Conservation (phyloP, 2,888 invertebrate species). For the Atethmia centrago region DNA sequence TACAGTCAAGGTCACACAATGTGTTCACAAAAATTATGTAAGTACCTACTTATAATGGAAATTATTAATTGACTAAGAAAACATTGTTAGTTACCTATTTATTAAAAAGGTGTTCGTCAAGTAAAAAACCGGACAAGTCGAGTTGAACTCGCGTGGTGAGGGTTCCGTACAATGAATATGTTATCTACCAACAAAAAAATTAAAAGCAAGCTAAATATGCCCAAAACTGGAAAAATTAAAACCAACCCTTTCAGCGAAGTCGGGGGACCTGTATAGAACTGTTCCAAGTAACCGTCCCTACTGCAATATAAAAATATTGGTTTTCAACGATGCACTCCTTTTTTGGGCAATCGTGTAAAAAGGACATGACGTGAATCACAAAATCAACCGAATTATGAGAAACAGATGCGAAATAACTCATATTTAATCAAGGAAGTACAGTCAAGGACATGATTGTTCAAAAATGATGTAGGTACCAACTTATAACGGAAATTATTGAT, state of each 20-base stretch:
- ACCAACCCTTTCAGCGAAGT: too few species aligned
- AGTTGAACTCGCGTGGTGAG: too few species aligned
- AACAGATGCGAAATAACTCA: neutral
- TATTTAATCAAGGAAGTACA: neutral
- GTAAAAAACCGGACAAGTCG: conserved; percentile 38
- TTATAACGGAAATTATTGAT: neutral
- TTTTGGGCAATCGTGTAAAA: too few species aligned
- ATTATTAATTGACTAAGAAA: conserved; percentile 17
- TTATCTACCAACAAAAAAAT: too few species aligned
- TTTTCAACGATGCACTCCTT: too few species aligned
- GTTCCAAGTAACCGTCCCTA: too few species aligned
- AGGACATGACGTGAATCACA: too few species aligned
- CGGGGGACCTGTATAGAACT: too few species aligned
- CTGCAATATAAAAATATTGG: too few species aligned
- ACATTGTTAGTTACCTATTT: neutral
- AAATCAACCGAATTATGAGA: neutral
- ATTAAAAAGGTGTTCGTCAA: neutral
- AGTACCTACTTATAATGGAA: neutral
- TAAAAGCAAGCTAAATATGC: too few species aligned
- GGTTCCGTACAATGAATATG: too few species aligned
- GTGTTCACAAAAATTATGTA: neutral
- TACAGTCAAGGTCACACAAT: neutral
- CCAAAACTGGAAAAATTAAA: too few species aligned
- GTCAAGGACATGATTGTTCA: neutral
- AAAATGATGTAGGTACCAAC: neutral